A percentile compares a stretch with the other conserved stretches of the same genome.
These are phyloP conservation scores for Lepidonotus clava DNA, from an alignment of 2,888 invertebrate species.

Conservation along the genomic window DNA sequence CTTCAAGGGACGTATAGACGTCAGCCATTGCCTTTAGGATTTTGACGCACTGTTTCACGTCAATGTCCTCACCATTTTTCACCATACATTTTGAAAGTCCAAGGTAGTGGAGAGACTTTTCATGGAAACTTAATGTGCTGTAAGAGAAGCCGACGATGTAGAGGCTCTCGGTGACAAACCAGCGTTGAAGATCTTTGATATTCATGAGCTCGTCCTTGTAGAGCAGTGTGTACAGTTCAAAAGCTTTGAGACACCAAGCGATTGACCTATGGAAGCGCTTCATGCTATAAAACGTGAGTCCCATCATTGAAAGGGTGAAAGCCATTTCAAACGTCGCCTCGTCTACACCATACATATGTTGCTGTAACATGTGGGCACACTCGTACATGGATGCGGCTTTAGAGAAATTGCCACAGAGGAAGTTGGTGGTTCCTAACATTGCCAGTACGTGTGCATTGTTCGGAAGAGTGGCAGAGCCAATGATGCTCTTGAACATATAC, in stretches of 20 bases:
- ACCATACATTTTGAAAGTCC: constrained; percentile 74
- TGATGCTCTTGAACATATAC: constrained; percentile 69
- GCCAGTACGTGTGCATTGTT: constrained; percentile 78
- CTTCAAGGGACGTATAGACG: constrained; percentile 76
- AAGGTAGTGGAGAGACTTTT: constrained; percentile 77
- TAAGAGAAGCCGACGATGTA: constrained; percentile 78
- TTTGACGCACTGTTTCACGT: constrained; percentile 54
- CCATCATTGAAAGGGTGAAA: constrained; percentile 75
- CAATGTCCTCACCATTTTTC: constrained; percentile 44
- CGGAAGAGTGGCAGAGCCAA: constrained; percentile 71
- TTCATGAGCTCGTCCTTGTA: constrained; percentile 73
- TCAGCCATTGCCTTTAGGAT: constrained; percentile 70
- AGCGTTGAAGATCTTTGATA: constrained; percentile 75
- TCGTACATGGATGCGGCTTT: constrained; percentile 78
- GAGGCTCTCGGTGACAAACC: constrained; percentile 78
- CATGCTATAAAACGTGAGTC: constrained; percentile 77
- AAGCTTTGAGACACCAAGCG: constrained; percentile 77
- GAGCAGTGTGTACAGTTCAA: constrained; percentile 76
- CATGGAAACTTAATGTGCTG: constrained; percentile 74
- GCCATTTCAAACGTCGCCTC: constrained; percentile 73
- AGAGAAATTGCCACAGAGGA: constrained; percentile 77
- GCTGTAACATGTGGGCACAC: constrained; percentile 76
- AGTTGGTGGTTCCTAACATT: constrained; percentile 78
- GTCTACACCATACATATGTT: constrained; percentile 71
- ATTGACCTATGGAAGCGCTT: constrained; percentile 78